Evolutionary conservation across 92 coral and sea anemone species (phyloP), one percentile per base, ranked within the genome.

Genomic region (Pocillopora grandis): DNA sequence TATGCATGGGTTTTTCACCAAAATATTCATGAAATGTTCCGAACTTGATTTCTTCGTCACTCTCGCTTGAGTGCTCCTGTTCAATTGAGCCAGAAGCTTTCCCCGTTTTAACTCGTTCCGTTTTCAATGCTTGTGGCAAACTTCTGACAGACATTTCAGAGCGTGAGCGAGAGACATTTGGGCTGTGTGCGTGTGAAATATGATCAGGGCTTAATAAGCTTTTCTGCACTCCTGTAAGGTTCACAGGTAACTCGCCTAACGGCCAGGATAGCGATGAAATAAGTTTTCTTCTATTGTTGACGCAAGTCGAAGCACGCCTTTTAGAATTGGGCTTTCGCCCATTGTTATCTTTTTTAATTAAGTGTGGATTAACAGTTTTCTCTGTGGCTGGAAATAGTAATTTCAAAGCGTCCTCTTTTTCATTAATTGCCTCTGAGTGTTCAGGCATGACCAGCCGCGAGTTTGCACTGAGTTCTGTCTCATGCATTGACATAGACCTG

Each of bases 191-290:
- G 18, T 57, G 31, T 57, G 48, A 1, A 3, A 42, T 42, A 19
- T 19, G 76, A 37, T 72, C 57, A 2, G 76, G 76, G 19, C 31
- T 52, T 36, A 19, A 12, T 11, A n/a, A 72, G 76, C 31, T 52
- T 72, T 9, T 72, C 13, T 31, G 6, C 12, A 33, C 33, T 10
- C 14, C 17, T 19, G 21, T 12, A 2, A 55, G 60, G 59, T 66
- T 76, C 80, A 76, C 27, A 12, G 80, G 66, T 6, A 23, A 48
- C 10, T 76, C 68, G 10, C 49, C 80, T 59, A 60, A 18, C 12
- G 80, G 80, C 80, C 80, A 76, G 20, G 80, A 57, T 6, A 76
- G 80, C 10, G 80, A 76, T 6, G 67, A 61, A 21, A 33, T 13
- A 35, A 76, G 42, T 23, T 19, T 57, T 60, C 55, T 19, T 19